Conservation (phyloP, 1,140 invertebrate genomes). For the Zelostemma sp. region DNA sequence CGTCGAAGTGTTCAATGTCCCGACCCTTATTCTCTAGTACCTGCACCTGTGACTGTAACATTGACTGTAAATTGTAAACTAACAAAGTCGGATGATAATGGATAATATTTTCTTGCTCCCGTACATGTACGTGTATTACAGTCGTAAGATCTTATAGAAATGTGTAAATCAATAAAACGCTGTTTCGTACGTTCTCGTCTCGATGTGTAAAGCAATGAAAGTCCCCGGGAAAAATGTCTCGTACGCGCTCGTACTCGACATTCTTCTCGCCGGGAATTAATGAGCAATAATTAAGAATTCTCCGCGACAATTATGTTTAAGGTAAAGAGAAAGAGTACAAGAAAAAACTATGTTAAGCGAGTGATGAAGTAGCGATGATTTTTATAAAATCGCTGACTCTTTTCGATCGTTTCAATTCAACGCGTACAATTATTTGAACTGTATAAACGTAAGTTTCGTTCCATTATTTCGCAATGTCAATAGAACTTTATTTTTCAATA, state of each 20-base stretch:
- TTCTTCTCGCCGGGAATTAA: too few species aligned
- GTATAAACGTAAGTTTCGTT: too few species aligned
- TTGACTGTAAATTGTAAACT: constrained; percentile 11
- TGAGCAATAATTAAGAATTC: constrained; percentile 61
- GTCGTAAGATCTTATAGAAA: constrained; percentile 35
- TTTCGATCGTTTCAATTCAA: constrained; percentile 4
- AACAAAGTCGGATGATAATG: too few species aligned
- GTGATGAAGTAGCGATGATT: background rate
- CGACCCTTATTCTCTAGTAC: constrained; percentile 55
- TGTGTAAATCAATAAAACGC: constrained; percentile 36
- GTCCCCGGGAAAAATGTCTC: constrained; percentile 50
- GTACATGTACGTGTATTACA: constrained; percentile 35
- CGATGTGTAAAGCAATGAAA: constrained; percentile 57
- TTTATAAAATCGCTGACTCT: background rate
- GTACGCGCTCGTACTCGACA: too few species aligned
- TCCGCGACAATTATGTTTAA: constrained; percentile 48
- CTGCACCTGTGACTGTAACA: constrained; percentile 38
- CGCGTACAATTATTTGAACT: too few species aligned
- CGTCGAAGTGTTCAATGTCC: constrained; percentile 57
- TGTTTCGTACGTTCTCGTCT: constrained; percentile 57
- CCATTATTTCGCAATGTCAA: too few species aligned
- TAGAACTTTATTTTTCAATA: too few species aligned
- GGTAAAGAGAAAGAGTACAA: constrained; percentile 36
- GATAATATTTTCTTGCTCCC: constrained; percentile 57
- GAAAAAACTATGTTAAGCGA: constrained; percentile 39